Percentiles rank a stretch among this genome's conserved stretches.
phyloP scores from a whole-genome alignment of 2,888 invertebrate genomes.

The Philopedon plagiatum region DNA sequence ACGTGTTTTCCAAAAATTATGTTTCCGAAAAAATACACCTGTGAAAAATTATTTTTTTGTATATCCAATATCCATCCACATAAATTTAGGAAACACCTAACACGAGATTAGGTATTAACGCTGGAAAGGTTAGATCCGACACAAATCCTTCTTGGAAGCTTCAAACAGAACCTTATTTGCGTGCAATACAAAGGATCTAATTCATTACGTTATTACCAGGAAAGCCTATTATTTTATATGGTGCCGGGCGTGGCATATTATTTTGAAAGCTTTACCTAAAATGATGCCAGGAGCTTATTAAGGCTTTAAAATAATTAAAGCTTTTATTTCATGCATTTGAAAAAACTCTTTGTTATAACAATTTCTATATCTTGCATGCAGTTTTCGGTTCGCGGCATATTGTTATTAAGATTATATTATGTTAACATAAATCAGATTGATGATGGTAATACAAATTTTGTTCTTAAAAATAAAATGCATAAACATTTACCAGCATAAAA shows the following conservation, averaged over 20 bases:
- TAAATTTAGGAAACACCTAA: not conserved
- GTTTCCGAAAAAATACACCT: no score
- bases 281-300: not conserved
- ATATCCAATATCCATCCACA: no score
- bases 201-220: not conserved
- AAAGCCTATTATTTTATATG: conserved; percentile 10
- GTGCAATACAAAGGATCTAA: conserved; percentile 7
- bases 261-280: not conserved
- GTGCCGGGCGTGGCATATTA: not conserved
- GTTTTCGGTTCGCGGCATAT: not conserved
- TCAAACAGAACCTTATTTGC: not conserved
- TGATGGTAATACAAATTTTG: no score
- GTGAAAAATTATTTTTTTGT: no score
- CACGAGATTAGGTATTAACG: not conserved
- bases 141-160: not conserved
- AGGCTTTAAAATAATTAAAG: not conserved
- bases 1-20: no score
- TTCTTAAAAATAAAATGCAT: no score
- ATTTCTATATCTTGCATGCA: not conserved
- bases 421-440: not conserved
- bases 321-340: not conserved
- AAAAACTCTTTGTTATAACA: not conserved
- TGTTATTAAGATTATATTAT: not conserved
- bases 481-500: no score
- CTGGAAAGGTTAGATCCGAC: not conserved